A percentile compares a stretch with the other conserved stretches of the same genome.
phyloP scores from a whole-genome alignment of 23 tunicate species.

The Corella eumyota region DNA sequence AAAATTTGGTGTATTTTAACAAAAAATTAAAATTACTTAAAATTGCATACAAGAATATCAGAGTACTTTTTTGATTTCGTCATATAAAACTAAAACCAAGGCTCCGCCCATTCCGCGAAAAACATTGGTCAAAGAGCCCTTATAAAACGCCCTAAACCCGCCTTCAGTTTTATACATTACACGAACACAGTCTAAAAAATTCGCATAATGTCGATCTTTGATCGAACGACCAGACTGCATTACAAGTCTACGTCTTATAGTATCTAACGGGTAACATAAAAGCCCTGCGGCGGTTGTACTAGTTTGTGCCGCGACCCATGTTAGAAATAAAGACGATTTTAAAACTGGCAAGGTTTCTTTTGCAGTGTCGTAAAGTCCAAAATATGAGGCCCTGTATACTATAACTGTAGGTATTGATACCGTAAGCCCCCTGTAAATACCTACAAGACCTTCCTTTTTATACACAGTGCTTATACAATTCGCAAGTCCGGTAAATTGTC shows the following conservation, averaged over 20 bases:
- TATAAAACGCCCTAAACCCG: conserved; percentile 48
- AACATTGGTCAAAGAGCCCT: conserved; percentile 61
- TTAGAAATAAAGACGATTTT: conserved; percentile 9
- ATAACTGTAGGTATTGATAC: conserved; percentile 51
- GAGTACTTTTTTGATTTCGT: conserved; percentile 31
- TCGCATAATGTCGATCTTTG: conserved; percentile 17
- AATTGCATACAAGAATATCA: background rate
- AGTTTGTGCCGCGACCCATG: conserved; percentile 43
- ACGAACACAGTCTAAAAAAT: conserved; percentile 21
- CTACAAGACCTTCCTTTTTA: conserved; percentile 14
- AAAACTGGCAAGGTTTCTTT: conserved; percentile 10
- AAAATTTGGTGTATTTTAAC: too few relatives aligned
- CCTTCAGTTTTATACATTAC: conserved; percentile 48
- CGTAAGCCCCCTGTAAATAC: conserved; percentile 36
- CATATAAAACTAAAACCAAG: conserved; percentile 59
- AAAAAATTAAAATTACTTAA: too few relatives aligned
- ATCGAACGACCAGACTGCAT: conserved; percentile 61
- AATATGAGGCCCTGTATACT: conserved; percentile 58
- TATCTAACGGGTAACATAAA: conserved; percentile 69
- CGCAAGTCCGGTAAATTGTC: conserved; percentile 49
- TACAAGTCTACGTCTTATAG: conserved; percentile 57
- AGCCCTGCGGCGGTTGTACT: conserved; percentile 64
- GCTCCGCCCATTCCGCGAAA: conserved; percentile 78
- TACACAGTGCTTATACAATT: conserved; percentile 25
- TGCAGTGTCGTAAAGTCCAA: conserved; percentile 67